Evolutionary conservation across 2,113 vertebrate species (phyloP), one percentile per base, ranked within the genome.

Genomic region (Toxostoma redivivum): DNA sequence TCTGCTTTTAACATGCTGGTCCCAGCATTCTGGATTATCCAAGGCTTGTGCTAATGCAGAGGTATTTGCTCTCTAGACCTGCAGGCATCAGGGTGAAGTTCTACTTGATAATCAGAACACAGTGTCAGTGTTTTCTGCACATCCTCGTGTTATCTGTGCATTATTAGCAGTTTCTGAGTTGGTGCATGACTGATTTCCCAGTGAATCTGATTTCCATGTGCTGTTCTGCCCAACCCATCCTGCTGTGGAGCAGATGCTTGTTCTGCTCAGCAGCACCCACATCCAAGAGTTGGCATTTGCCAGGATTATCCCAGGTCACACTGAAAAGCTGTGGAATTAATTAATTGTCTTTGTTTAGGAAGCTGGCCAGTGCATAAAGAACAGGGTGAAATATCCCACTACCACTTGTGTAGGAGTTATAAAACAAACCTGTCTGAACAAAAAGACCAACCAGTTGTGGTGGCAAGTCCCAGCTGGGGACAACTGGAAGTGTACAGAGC

Each of bases 121-220:
- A 78, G 22, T 61, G 79, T 84, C 58, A 16, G 73, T 79, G 82
- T 93, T 97, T 96, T 50, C 93, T 91, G 93, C 71, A 95, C 93
- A 83, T 95, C 86, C 85, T 82, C 7, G 1, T 92, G 54, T 88
- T 93, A 73, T 84, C 96, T 97, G 81, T 87, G 95, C 71, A 33
- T 94, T 95, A 92, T 92, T 90, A 91, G 87, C 88, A 96, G 79
- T 77, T 96, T 90, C 92, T 85, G 94, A 96, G 96, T 89, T 90
- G 77, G 50, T 57, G 74, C 25, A 38, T 50, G 47, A 69, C 93
- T 92, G 86, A 92, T 96, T 89, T 96, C 93, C 76, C 88, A 77
- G 82, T 15, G 80, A 94, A 90, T 92, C 71, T 33, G 51, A 77
- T 92, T 95, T 91, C 74, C 89, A 24, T 5, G 23, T 13, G 12